Percentiles rank a stretch among this genome's conserved stretches.
Conservation (phyloP, 2,113 vertebrate species). For the Tapirus terrestris region DNA sequence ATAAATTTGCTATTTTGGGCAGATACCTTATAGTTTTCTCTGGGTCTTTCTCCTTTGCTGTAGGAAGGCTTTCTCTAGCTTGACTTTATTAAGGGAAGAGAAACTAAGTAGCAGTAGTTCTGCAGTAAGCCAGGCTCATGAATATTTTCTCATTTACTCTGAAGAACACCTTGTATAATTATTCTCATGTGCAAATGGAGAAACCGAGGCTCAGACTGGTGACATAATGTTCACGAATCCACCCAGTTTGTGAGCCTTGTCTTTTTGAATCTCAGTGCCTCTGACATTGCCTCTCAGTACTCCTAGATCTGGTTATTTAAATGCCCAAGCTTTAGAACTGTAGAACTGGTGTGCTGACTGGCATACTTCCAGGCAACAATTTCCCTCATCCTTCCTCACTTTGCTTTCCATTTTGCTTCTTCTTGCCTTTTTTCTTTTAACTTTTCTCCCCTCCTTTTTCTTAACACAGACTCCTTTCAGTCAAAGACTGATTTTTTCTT, state of each 20-base stretch:
- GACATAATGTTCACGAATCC: rapidly evolving
- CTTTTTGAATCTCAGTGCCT: background rate
- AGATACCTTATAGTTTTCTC: background rate
- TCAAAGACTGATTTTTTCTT: background rate
- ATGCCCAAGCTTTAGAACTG: background rate
- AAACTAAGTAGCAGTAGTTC: rapidly evolving
- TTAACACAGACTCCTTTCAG: background rate
- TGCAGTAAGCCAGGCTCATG: rapidly evolving
- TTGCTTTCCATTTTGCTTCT: background rate
- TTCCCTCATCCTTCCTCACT: background rate
- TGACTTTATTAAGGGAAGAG: rapidly evolving
- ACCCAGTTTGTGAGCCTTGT: rapidly evolving
- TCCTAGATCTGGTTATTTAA: background rate
- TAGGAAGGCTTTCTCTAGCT: background rate
- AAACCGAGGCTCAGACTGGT: background rate
- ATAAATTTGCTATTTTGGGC: too few relatives aligned
- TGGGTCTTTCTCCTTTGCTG: background rate
- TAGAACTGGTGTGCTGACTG: background rate
- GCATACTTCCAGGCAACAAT: background rate
- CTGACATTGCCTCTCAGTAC: too few relatives aligned
- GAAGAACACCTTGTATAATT: rapidly evolving
- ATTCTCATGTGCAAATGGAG: background rate
- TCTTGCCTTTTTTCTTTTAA: background rate
- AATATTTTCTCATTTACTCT: background rate
- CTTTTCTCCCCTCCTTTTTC: background rate